Conservation (phyloP, 2,797 vertebrate genomes). For the Ateles fusciceps region DNA sequence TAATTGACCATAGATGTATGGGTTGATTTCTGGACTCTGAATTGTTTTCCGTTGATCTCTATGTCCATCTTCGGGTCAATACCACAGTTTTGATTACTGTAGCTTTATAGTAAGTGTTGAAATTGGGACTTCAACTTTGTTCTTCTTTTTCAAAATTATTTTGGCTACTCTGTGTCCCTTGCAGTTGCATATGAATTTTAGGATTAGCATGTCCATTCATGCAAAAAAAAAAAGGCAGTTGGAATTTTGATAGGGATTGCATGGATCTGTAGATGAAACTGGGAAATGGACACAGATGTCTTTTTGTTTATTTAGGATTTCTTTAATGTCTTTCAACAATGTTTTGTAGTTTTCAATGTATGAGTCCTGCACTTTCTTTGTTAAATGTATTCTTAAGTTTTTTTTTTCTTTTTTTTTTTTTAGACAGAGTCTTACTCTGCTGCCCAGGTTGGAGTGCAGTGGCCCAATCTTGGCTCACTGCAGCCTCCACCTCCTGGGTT, state of each 20-base stretch:
- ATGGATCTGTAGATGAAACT: background rate
- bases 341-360: slow-evolving; percentile 10
- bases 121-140: background rate
- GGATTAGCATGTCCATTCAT: background rate
- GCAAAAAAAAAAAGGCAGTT: background rate
- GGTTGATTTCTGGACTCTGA: background rate
- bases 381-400: background rate
- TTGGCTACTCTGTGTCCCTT: background rate
- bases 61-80: background rate
- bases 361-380: background rate
- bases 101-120: background rate
- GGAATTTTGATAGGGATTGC: background rate
- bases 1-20: background rate
- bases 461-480: too few species aligned
- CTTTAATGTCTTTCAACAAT: background rate
- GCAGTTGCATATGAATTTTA: slow-evolving; percentile 34
- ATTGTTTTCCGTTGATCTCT: background rate
- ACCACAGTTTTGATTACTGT: background rate
- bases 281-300: background rate
- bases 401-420: background rate
- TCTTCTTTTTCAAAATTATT: background rate
- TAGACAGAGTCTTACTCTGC: too few species aligned
- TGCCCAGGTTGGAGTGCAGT: too few species aligned
- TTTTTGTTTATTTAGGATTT: background rate
- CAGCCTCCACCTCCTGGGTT: too few species aligned